phyloP scores from a whole-genome alignment of 2,888 invertebrate genomes.

The Cetonia aurata region DNA sequence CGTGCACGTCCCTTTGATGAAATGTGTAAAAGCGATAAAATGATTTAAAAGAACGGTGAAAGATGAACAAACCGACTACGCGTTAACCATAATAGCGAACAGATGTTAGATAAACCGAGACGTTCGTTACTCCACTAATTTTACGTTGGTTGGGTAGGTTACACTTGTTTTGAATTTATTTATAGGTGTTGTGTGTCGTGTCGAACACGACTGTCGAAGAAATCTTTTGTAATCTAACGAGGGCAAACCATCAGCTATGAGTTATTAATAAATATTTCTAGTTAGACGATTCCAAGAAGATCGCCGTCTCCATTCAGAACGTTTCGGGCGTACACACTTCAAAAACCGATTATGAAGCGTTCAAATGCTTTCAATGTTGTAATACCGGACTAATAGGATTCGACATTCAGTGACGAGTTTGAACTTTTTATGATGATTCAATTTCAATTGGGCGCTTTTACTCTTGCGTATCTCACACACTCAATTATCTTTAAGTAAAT shows the following conservation, averaged over 20 bases:
- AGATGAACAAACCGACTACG: slow-evolving; percentile 10
- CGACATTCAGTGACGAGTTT: slow-evolving; percentile 15
- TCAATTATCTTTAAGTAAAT: slow-evolving; percentile 35
- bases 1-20: slow-evolving; percentile 16
- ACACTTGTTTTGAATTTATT: too few relatives aligned
- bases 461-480: slow-evolving; percentile 10
- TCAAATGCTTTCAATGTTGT: neutral
- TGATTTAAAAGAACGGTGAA: slow-evolving; percentile 14
- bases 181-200: too few relatives aligned
- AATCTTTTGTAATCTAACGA: too few relatives aligned
- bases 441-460: slow-evolving; percentile 29
- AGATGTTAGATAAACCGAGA: slow-evolving; percentile 28
- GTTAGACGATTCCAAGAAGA: too few relatives aligned
- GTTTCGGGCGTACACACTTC: neutral
- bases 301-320: too few relatives aligned
- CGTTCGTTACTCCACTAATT: slow-evolving; percentile 1
- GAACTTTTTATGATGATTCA: slow-evolving; percentile 34
- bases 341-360: neutral
- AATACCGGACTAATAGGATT: slow-evolving; percentile 2
- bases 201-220: too few relatives aligned
- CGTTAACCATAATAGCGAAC: slow-evolving; percentile 25
- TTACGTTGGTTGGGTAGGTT: neutral
- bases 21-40: slow-evolving; percentile 36
- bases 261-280: too few relatives aligned
- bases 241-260: too few relatives aligned